Conservation (phyloP, 2,113 vertebrate species). For the Petromus typicus region DNA sequence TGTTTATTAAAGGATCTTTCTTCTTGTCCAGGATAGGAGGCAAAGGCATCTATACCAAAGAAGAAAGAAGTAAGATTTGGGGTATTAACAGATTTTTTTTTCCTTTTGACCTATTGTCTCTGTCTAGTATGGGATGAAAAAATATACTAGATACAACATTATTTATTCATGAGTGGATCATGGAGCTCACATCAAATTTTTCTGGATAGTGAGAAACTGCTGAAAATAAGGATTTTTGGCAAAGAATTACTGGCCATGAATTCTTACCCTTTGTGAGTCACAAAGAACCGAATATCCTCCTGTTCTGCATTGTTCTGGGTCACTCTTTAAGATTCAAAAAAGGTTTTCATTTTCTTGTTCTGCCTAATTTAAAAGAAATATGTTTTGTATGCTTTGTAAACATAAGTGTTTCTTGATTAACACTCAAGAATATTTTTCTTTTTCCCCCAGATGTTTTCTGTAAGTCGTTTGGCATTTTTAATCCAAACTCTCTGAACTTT, state of each 20-base stretch:
- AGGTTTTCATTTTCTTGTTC: no score
- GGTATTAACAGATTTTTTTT: not conserved
- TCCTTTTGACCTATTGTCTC: not conserved
- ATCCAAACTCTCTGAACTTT: not conserved
- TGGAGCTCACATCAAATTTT: constrained; percentile 32
- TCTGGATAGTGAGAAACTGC: constrained; percentile 23
- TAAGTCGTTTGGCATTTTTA: not conserved
- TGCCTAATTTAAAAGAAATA: not conserved
- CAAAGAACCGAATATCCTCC: not conserved
- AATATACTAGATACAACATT: not conserved
- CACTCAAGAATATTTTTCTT: not conserved
- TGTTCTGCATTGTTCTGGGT: not conserved
- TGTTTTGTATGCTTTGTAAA: not conserved
- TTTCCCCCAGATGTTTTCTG: not conserved
- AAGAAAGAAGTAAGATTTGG: not conserved
- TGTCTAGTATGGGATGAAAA: not conserved
- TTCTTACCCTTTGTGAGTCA: not conserved
- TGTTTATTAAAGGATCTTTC: constrained; percentile 18
- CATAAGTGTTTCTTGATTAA: not conserved
- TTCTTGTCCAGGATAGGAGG: not conserved
- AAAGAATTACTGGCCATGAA: constrained; percentile 29
- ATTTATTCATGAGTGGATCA: not conserved
- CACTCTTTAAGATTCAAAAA: not conserved
- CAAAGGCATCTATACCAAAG: not conserved
- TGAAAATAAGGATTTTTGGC: constrained; percentile 40